A percentile compares a stretch with the other conserved stretches of the same genome.
These are phyloP conservation scores for Busseola fusca DNA, from an alignment of 2,888 invertebrate genomes.

Conservation along the genomic window DNA sequence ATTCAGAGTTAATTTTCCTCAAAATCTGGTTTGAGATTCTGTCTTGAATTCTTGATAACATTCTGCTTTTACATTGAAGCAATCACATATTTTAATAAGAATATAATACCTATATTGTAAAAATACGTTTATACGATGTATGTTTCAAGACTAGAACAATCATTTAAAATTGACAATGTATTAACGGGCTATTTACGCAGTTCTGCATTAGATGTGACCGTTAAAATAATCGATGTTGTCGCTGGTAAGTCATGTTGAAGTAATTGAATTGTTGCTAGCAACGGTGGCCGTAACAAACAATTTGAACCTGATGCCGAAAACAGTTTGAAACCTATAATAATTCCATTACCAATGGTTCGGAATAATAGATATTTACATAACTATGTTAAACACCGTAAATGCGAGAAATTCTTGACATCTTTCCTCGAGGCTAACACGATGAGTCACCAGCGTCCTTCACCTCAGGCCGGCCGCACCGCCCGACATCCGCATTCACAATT, in stretches of 20 bases:
- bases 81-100: neutral
- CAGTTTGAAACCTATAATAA: constrained; percentile 15
- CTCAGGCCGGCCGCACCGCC: constrained; percentile 72
- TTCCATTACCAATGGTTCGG: constrained; percentile 26
- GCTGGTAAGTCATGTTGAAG: neutral
- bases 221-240: constrained; percentile 25
- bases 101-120: neutral
- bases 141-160: neutral
- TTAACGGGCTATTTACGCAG: constrained; percentile 1
- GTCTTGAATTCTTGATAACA: neutral
- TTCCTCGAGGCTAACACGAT: constrained; percentile 72
- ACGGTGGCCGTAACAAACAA: constrained; percentile 4
- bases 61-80: constrained; percentile 6
- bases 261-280: neutral
- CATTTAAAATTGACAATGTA: neutral
- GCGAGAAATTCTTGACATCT: constrained; percentile 70
- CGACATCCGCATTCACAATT: constrained; percentile 82
- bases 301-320: constrained; percentile 1
- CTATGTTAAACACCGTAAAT: constrained; percentile 36
- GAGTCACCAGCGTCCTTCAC: constrained; percentile 86
- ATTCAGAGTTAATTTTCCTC: constrained; percentile 21
- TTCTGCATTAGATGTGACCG: constrained; percentile 8
- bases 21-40: constrained; percentile 2
- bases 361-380: constrained; percentile 44
- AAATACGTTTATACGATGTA: neutral